Base-by-base conservation (phyloP, 2,113 vertebrate genomes). In the Upupa epops region DNA sequence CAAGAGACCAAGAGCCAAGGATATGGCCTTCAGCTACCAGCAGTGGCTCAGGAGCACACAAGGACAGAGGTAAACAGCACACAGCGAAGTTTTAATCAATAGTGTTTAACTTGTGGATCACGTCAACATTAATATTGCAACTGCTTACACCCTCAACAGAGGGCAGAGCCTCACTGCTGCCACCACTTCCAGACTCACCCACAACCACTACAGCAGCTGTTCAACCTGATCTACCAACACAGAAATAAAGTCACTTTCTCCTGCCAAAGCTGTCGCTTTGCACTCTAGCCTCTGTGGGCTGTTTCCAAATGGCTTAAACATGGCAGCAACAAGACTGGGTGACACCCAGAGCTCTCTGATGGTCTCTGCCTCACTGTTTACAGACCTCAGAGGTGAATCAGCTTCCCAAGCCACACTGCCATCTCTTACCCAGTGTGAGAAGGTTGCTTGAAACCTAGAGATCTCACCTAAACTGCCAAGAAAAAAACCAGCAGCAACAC, bases 251-350 rank as follows among this genome's bases (percentile, higher is more conserved):
- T 1, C 3, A 40, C 69, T 58, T 73, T 69, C 68, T 58, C 68
- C 42, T 5, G 8, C 51, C 32, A 3, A 32, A 88, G 51, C 11
- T 16, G 17, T 0, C 1, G 2, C 6, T 45, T 20, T 8, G 25
- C 34, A 13, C 46, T 76, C 34, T 49, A 61, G 40, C 54, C 28
- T 21, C 81, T 31, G 0, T 34, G 25, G 69, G 32, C 7, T 3
- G 5, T 51, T 21, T 7, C 86, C 48, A 18, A 34, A 15, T 42
- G 40, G 40, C 40, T 42, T 15, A 16, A 58, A n/a, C 34, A 12
- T 14, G 3, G 1, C 72, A 81, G 61, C 37, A 37, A 37, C 0
- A 8, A n/a, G 2, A 56, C 25, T 3, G 2, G 75, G 10, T 16
- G 29, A n/a, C 49, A 36, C 3, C 34, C 55, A 46, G 18, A 58